Conservation (phyloP, 2,113 vertebrate species). For the Tupaia chinensis region DNA sequence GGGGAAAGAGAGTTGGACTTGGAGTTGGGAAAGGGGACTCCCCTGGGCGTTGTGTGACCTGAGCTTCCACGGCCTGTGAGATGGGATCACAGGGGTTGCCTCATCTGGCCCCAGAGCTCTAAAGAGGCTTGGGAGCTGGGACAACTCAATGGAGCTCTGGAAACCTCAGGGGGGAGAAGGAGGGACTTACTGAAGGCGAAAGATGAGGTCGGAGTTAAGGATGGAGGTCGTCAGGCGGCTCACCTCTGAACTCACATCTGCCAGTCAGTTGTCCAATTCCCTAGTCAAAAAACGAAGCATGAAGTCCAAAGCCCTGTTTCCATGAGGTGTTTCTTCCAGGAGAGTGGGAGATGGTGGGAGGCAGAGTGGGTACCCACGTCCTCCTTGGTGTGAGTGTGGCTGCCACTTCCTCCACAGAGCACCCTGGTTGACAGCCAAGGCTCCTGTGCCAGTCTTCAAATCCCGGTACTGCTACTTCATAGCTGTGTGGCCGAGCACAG, state of each 20-base stretch:
- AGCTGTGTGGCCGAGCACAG: not conserved
- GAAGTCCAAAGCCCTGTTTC: not conserved
- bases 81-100: not conserved
- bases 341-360: not conserved
- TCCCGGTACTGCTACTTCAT: not conserved
- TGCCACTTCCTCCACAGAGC: not conserved
- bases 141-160: not conserved
- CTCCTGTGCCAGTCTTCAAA: not conserved
- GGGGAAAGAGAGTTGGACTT: not conserved
- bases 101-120: not conserved
- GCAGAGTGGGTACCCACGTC: not conserved
- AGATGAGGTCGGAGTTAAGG: not conserved
- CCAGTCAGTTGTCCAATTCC: not conserved
- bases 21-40: not conserved
- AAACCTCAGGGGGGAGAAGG: not conserved
- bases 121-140: not conserved
- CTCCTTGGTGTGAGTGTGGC: not conserved
- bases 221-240: not conserved
- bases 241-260: not conserved
- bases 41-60: not conserved
- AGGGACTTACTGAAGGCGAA: not conserved
- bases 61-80: not conserved
- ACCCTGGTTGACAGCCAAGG: not conserved
- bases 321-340: not conserved
- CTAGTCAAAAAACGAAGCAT: not conserved